Evolutionary conservation across 2,113 vertebrate genomes (phyloP).

Genomic region (Baryphthengus martii): DNA sequence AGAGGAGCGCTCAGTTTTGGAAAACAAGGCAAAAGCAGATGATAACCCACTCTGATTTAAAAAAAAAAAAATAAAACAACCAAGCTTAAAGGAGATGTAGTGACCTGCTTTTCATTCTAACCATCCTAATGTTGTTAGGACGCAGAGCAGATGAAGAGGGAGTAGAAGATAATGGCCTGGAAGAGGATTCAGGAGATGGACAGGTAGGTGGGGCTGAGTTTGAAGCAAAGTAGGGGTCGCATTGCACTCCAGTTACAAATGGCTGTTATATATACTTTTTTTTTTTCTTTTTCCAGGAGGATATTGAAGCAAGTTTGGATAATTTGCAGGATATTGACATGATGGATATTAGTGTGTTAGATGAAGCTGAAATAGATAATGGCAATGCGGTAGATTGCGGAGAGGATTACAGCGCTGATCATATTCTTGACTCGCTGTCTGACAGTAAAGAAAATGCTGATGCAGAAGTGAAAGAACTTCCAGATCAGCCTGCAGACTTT

Average conservation of each 20-base stretch:
- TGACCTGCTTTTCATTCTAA: not conserved
- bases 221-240: not conserved
- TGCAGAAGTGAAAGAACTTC: constrained; percentile 57
- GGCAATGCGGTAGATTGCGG: constrained; percentile 71
- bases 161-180: constrained; percentile 82
- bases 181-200: constrained; percentile 86
- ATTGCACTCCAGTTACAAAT: not conserved
- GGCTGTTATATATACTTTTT: not conserved
- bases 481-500: constrained; percentile 67
- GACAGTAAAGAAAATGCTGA: constrained; percentile 74
- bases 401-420: constrained; percentile 75
- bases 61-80: not conserved
- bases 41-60: not conserved
- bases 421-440: constrained; percentile 70
- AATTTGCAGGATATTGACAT: constrained; percentile 86
- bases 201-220: constrained; percentile 73
- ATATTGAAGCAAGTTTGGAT: constrained; percentile 79
- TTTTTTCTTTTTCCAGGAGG: constrained; percentile 73
- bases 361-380: constrained; percentile 84
- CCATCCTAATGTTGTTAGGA: constrained; percentile 66
- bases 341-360: constrained; percentile 86
- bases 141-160: constrained; percentile 82
- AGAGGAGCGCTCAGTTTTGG: not conserved
- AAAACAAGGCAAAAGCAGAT: not conserved
- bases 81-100: not conserved